phyloP scores from a whole-genome alignment of 2,113 vertebrate species.

The Nothoprocta pentlandii region DNA sequence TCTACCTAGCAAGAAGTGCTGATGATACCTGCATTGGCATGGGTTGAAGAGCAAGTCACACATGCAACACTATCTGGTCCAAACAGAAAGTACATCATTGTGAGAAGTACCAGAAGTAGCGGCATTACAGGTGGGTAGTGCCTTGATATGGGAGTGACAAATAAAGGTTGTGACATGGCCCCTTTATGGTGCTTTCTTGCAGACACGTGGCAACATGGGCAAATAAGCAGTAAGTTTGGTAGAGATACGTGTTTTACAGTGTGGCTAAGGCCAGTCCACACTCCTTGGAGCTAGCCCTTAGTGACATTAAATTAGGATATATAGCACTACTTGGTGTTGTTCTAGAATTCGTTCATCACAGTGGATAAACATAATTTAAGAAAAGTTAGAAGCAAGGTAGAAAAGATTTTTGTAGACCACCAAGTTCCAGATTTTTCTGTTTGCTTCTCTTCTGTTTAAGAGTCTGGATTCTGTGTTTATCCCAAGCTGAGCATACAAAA shows the following conservation, averaged over 20 bases:
- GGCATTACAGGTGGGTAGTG: accelerated
- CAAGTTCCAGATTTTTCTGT: not conserved
- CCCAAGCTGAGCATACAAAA: not conserved
- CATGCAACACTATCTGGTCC: not conserved
- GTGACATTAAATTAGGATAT: not conserved
- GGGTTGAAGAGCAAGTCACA: not conserved
- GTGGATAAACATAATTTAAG: not conserved
- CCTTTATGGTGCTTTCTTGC: not conserved
- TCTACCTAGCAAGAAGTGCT: not conserved
- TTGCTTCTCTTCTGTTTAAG: not conserved
- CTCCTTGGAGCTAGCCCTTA: not conserved
- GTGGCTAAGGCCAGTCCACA: not conserved
- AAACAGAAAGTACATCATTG: not conserved
- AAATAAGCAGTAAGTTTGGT: accelerated
- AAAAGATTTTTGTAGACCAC: not conserved
- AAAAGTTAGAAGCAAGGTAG: not conserved
- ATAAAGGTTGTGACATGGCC: not conserved
- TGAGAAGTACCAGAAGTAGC: not conserved
- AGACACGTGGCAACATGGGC: not conserved
- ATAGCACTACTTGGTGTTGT: not conserved
- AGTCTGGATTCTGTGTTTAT: not conserved
- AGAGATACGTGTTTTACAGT: not conserved
- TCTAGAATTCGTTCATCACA: not conserved
- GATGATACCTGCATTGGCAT: not conserved
- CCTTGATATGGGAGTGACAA: not conserved